Percentiles rank a stretch among this genome's conserved stretches.
phyloP scores from a whole-genome alignment of 2,797 vertebrate species.

The Ctenopoma multispine region DNA sequence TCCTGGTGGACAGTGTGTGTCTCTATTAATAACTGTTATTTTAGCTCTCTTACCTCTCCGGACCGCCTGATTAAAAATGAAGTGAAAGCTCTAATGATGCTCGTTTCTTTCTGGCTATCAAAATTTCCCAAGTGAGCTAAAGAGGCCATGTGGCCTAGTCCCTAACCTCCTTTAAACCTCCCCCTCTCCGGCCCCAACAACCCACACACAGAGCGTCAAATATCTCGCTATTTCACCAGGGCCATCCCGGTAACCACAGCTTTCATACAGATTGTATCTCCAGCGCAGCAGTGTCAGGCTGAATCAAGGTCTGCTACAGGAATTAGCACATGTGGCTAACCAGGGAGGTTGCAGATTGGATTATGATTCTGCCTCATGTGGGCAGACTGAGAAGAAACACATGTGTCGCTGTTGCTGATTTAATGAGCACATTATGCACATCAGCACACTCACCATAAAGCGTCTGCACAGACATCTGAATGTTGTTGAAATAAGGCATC shows the following conservation, averaged over 20 bases:
- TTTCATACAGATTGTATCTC: slow-evolving; percentile 52
- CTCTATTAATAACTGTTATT: slow-evolving; percentile 74
- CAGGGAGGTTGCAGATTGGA: slow-evolving; percentile 76
- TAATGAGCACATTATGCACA: slow-evolving; percentile 75
- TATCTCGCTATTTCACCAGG: slow-evolving; percentile 47
- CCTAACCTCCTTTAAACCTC: slow-evolving; percentile 23
- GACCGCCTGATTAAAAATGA: slow-evolving; percentile 74
- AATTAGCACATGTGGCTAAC: slow-evolving; percentile 77
- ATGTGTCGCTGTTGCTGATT: slow-evolving; percentile 65
- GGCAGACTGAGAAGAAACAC: slow-evolving; percentile 67
- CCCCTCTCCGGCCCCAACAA: not conserved
- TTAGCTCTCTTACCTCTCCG: slow-evolving; percentile 64
- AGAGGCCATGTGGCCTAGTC: slow-evolving; percentile 44
- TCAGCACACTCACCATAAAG: slow-evolving; percentile 67
- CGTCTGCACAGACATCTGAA: slow-evolving; percentile 62
- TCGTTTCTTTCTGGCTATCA: slow-evolving; percentile 56
- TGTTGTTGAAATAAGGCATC: slow-evolving; percentile 36
- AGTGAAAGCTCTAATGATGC: slow-evolving; percentile 73
- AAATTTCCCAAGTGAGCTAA: slow-evolving; percentile 60
- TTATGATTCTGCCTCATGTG: slow-evolving; percentile 66
- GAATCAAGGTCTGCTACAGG: slow-evolving; percentile 63
- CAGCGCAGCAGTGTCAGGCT: slow-evolving; percentile 53
- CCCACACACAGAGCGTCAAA: slow-evolving; percentile 23
- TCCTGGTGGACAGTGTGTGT: slow-evolving; percentile 53
- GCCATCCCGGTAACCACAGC: slow-evolving; percentile 46